Evolutionary conservation across 2,888 invertebrate genomes (phyloP), one percentile per base, ranked within the genome.

Genomic region (Argyresthia goedartella): DNA sequence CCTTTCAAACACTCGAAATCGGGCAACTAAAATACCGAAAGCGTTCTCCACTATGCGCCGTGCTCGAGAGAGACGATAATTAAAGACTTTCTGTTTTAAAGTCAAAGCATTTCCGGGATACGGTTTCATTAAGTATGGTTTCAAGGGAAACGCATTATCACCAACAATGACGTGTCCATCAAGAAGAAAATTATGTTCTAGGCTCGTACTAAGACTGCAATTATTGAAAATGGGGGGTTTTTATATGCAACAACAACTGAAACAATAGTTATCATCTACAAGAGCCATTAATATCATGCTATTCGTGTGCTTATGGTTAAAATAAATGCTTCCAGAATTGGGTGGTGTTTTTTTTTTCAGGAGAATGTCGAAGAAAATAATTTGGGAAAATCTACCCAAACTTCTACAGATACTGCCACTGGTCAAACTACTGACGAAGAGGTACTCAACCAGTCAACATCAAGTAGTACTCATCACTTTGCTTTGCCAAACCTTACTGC

Each of bases 91-190:
- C n/a, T 46, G 7, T 16, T 8, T n/a, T 9, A 9, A 9, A 16
- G 9, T 46, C 15, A 16, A 7, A 46, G 15, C 8, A 25, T 16
- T 15, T 8, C 16, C 16, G 11, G 46, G 46, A n/a, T 25, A 46
- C 15, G 46, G 46, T 46, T 46, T 46, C 46, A 46, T 46, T 16
- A 46, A 16, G 33, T 46, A n/a, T 46, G 15, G 8, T 11, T 10
- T 46, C 16, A 46, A 16, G 9, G 46, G 15, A n/a, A n/a, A n/a
- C n/a, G n/a, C 57, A 52, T 56, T 53, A 55, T 56, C 57, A 49
- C 53, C 56, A n/a, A 59, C 53, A 52, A 53, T 53, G 4, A 56
- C 54, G 50, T 39, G 44, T 44, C 44, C 44, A 44, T 44, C 44
- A 14, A 15, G 44, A 54, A 16, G 57, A 50, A 39, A 55, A 44